Evolutionary conservation across 1,140 invertebrate species (phyloP).

Genomic region (Campoletis sonorensis): DNA sequence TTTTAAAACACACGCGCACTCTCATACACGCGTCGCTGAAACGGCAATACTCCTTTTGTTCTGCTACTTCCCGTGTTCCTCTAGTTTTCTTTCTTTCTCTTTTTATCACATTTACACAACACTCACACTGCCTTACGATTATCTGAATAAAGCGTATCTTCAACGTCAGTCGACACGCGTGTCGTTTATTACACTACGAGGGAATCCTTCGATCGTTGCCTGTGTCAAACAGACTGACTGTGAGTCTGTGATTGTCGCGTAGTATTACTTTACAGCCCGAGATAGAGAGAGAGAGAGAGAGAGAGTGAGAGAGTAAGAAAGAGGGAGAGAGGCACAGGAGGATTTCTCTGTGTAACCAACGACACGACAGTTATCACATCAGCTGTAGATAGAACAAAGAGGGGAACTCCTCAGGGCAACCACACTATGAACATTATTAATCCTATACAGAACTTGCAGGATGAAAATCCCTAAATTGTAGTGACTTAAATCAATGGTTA

Average conservation of each 20-base stretch:
- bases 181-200: neutral
- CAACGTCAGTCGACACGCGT: neutral
- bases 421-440: neutral
- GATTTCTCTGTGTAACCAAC: neutral
- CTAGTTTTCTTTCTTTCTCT: neutral
- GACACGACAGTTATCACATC: constrained; percentile 57
- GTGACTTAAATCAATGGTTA: no score
- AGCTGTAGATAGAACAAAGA: constrained; percentile 48
- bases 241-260: no score
- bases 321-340: neutral
- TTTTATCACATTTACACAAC: neutral
- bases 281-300: no score
- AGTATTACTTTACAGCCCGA: no score
- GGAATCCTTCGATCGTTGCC: neutral
- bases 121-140: no score
- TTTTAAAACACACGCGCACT: neutral
- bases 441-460: neutral
- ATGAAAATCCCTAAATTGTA: neutral
- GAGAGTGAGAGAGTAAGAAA: neutral
- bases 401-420: neutral
- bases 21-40: neutral
- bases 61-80: neutral
- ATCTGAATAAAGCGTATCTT: no score
- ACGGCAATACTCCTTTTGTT: neutral
- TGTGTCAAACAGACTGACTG: neutral